phyloP scores from a whole-genome alignment of 2,113 vertebrate genomes.

The Riparia riparia region DNA sequence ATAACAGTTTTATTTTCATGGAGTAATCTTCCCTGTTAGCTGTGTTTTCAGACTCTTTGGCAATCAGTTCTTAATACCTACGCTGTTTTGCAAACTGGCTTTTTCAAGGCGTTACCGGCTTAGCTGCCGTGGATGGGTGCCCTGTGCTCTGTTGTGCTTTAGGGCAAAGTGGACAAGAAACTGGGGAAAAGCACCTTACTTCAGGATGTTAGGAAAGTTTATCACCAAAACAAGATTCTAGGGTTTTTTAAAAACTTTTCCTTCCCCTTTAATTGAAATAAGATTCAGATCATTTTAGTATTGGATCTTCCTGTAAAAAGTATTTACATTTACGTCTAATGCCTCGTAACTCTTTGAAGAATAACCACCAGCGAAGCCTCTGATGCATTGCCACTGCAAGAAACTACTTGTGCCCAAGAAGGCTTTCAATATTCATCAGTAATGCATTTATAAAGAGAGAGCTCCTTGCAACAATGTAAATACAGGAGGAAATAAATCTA shows the following conservation, averaged over 20 bases:
- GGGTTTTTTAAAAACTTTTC: neutral
- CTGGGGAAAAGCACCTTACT: neutral
- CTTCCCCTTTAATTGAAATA: conserved; percentile 32
- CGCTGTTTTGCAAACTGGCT: neutral
- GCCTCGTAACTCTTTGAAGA: conserved; percentile 24
- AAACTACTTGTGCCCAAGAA: conserved; percentile 46
- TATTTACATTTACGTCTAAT: neutral
- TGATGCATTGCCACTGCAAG: conserved; percentile 32
- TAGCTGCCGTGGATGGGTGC: neutral
- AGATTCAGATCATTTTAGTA: conserved; percentile 13
- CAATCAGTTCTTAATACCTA: neutral
- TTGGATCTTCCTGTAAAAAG: conserved; percentile 13
- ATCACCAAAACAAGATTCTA: neutral
- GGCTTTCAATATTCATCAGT: conserved; percentile 55
- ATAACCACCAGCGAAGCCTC: conserved; percentile 1
- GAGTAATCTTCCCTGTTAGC: neutral
- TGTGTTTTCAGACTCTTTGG: neutral
- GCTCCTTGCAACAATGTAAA: conserved; percentile 43
- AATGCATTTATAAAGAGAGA: neutral
- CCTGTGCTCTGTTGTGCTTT: neutral
- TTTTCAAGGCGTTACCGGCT: neutral
- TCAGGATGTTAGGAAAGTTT: neutral
- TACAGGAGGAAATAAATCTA: conserved; percentile 16
- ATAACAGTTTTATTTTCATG: neutral
- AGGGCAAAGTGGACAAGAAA: neutral